Evolutionary conservation across 2,888 invertebrate species (phyloP), one percentile per base, ranked within the genome.

Genomic region (Halictus quadricinctus): DNA sequence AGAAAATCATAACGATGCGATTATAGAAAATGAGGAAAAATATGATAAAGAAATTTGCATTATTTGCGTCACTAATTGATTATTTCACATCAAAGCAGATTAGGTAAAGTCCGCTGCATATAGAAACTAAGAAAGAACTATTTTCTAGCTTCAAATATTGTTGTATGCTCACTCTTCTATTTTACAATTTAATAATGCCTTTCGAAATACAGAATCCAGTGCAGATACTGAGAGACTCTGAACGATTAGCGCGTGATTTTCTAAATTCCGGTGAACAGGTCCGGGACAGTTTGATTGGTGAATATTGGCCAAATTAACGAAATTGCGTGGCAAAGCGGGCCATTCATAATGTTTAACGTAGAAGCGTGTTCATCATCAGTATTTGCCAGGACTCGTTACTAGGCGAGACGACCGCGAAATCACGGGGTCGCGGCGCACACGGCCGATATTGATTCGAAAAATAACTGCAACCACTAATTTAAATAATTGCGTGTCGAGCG

Each of bases 391-490:
- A 7, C 36, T 73, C 66, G 81, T 79, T 21, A 79, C 76, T 18
- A 36, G 15, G 25, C 36, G n/a, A 36, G 29, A 69, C 18, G 21
- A 70, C 21, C 50, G 60, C 43, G n/a, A 43, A 77, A 73, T 83
- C 50, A 64, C 36, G 36, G 69, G 69, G 41, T 46, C n/a, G 15
- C 43, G 10, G 15, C 13, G 69, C 8, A 18, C 69, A 72, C 13
- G 46, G 58, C 72, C 64, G 64, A 74, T 76, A 78, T 74, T 70
- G 58, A 66, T 77, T 72, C 41, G 70, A 77, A 77, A 84, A 84
- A 84, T 80, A 84, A 77, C 54, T 77, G 15, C 29, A 54, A 43
- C 10, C 70, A 29, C 66, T 84, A 80, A 85, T 84, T 80, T 85
- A 80, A 84, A 75, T 84, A 85, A 85, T 80, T 79, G 76, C 72